A percentile compares a stretch with the other conserved stretches of the same genome.
Evolutionary conservation across 2,888 invertebrate genomes (phyloP).

Genomic region (Melipona bicolor): DNA sequence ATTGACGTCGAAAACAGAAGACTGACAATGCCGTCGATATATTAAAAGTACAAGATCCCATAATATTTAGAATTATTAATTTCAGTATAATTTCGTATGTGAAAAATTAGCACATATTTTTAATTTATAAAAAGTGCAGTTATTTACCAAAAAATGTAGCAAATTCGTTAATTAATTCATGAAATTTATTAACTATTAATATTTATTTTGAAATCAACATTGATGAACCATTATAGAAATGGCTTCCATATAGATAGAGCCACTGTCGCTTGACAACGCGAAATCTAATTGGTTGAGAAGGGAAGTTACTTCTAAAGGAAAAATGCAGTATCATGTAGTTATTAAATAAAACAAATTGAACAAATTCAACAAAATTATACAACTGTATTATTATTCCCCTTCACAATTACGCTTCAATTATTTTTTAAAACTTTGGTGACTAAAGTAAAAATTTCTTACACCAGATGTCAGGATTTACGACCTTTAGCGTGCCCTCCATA

Average conservation of each 20-base stretch:
- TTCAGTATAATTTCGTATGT: not conserved
- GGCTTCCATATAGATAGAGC: slow-evolving; percentile 10
- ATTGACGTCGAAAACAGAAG: not conserved
- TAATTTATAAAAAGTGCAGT: not conserved
- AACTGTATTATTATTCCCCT: not conserved
- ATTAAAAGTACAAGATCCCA: not conserved
- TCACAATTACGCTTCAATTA: not conserved
- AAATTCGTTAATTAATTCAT: not conserved
- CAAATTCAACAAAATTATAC: not conserved
- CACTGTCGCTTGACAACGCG: not conserved
- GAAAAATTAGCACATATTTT: not conserved
- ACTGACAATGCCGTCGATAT: not conserved
- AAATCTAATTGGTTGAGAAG: not conserved
- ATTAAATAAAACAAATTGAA: not conserved
- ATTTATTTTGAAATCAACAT: not conserved
- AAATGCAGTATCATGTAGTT: not conserved
- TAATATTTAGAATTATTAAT: not conserved
- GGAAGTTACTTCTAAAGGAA: too few species aligned
- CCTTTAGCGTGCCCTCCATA: not conserved
- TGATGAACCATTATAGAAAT: not conserved
- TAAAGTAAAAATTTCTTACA: not conserved
- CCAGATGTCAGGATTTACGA: not conserved
- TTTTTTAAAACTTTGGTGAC: not conserved
- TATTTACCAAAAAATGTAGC: not conserved
- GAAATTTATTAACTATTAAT: not conserved